Evolutionary conservation across 1,140 invertebrate genomes (phyloP).

Genomic region (Metopolophium dirhodum): DNA sequence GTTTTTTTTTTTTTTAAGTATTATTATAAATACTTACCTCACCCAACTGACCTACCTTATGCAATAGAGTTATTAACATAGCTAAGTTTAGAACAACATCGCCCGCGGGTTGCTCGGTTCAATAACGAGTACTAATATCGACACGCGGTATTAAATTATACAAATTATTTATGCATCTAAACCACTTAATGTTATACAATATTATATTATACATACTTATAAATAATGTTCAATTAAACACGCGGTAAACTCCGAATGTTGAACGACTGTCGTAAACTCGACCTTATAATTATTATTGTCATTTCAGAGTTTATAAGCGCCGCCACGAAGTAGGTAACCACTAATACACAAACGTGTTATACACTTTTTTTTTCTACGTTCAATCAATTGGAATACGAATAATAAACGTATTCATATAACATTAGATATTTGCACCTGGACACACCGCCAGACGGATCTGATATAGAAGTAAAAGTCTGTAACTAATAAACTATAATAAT

Average conservation of each 20-base stretch:
- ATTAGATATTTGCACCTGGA: no score
- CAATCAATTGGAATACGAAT: background rate
- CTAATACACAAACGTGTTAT: background rate
- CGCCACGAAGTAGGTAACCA: background rate
- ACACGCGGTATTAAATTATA: background rate
- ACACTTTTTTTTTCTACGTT: background rate
- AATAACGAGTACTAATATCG: background rate
- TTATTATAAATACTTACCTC: no score
- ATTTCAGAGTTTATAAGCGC: background rate
- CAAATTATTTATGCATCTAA: background rate
- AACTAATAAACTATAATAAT: no score
- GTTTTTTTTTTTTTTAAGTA: background rate
- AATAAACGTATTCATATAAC: background rate
- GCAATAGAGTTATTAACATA: background rate
- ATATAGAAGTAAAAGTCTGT: no score
- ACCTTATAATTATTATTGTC: background rate
- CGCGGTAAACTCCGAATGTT: background rate
- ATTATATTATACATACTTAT: background rate
- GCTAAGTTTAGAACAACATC: background rate
- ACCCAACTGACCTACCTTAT: background rate
- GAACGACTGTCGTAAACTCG: background rate
- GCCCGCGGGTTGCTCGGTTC: no score
- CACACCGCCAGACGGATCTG: no score
- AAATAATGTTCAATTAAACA: background rate
- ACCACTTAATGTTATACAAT: no score